Conservation (phyloP, 2,888 invertebrate species). For the Carpatolechia fugitivella region DNA sequence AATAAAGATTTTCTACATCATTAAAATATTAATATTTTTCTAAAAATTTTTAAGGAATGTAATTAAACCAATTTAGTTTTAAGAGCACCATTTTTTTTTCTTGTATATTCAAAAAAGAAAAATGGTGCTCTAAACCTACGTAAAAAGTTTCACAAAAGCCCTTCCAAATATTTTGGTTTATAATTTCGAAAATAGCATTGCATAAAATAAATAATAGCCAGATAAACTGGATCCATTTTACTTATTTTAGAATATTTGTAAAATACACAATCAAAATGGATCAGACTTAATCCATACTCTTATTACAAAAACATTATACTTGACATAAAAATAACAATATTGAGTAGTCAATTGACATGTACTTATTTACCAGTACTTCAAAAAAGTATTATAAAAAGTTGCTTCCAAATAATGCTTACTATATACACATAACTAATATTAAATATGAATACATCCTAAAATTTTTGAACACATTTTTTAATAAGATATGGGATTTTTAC, state of each 20-base stretch:
- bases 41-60: conserved; percentile 44
- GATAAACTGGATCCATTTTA: no score
- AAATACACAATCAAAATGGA: background rate
- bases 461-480: conserved; percentile 74
- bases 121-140: no score
- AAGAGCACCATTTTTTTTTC: background rate
- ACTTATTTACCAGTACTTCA: conserved; percentile 5
- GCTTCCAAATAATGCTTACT: conserved; percentile 24
- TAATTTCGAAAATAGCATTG: no score
- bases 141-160: background rate
- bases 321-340: conserved; percentile 19
- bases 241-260: background rate
- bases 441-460: conserved; percentile 52
- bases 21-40: conserved; percentile 24
- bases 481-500: conserved; percentile 70
- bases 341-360: conserved; percentile 20
- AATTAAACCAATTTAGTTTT: conserved; percentile 33
- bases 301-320: background rate
- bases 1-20: conserved; percentile 32
- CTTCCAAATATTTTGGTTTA: background rate
- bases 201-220: no score
- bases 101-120: no score
- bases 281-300: background rate
- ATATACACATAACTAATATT: conserved; percentile 57
- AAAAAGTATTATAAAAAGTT: conserved; percentile 8